Evolutionary conservation across 1,140 invertebrate species (phyloP).

Genomic region (Melanaphis sacchari): DNA sequence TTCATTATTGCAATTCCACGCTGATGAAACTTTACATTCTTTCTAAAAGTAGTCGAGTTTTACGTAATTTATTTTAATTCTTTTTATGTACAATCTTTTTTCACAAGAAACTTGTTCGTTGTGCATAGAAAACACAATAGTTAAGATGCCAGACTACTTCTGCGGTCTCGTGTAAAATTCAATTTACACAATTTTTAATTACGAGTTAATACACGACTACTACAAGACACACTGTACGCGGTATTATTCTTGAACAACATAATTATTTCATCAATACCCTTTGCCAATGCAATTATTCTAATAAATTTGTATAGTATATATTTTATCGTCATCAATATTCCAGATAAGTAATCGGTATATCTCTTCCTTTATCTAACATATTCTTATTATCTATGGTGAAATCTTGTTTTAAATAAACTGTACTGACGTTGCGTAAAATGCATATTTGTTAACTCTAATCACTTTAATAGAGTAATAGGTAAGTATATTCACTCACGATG

Average conservation of each 20-base stretch:
- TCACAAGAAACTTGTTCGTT: constrained; percentile 10
- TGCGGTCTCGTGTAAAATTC: constrained; percentile 7
- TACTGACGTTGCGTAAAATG: background rate
- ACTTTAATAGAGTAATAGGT: background rate
- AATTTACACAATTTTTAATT: constrained; percentile 51
- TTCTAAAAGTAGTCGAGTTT: background rate
- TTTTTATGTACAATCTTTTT: background rate
- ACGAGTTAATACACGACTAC: background rate
- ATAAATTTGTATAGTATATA: background rate
- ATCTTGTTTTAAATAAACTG: background rate
- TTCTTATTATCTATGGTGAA: background rate
- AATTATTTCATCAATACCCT: constrained; percentile 2
- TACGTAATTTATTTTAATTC: background rate
- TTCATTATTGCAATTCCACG: background rate
- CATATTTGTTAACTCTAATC: background rate
- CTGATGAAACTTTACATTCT: constrained; percentile 13
- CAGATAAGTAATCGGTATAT: background rate
- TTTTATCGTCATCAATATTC: background rate
- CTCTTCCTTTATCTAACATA: background rate
- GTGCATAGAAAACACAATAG: constrained; percentile 14
- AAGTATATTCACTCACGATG: background rate
- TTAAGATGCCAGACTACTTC: background rate
- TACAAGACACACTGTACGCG: background rate
- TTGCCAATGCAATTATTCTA: background rate
- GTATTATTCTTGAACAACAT: constrained; percentile 18